Evolutionary conservation across 2,888 invertebrate genomes (phyloP), one percentile per base, ranked within the genome.

Genomic region (Willowsia nigromaculata): DNA sequence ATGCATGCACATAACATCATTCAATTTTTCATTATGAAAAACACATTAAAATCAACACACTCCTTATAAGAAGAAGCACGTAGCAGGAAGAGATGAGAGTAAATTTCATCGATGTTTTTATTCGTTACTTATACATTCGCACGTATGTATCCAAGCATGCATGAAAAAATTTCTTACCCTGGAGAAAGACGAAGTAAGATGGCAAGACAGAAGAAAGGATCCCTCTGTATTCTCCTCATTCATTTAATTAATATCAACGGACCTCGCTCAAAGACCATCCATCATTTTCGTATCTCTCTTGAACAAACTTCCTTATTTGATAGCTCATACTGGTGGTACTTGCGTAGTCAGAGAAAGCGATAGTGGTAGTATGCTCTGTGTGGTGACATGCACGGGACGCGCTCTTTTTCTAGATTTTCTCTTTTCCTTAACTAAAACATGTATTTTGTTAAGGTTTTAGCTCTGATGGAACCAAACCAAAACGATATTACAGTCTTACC

Each of bases 211-310:
- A 74, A 76, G 71, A 18, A 89, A 90, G 80, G 80, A 84, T 90
- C 76, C 85, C 85, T 88, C 90, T 56, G 88, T 90, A 92, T 92
- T 91, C 91, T 88, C 53, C 90, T 91, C 90, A 86, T 90, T 90
- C 90, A 90, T 91, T 92, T 92, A 92, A 92, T 92, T 92, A 92
- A 91, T 91, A 91, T 91, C 90, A 90, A 83, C 91, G 87, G 90
- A 89, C 86, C 90, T 81, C 62, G 82, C 87, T 82, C 88, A 90
- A 90, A 91, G 89, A 91, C 90, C 90, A 92, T 92, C 92, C 91
- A 92, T 92, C 92, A 92, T 91, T 82, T 80, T 90, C 88, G 37
- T 91, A 91, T 92, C 90, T 89, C 78, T 71, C 47, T 83, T 71
- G 80, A 71, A 68, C 87, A 90, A 90, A 90, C 65, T 90, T 90